A percentile compares a stretch with the other conserved stretches of the same genome.
Conservation (phyloP, 2,888 invertebrate genomes). For the Macaria liturata region DNA sequence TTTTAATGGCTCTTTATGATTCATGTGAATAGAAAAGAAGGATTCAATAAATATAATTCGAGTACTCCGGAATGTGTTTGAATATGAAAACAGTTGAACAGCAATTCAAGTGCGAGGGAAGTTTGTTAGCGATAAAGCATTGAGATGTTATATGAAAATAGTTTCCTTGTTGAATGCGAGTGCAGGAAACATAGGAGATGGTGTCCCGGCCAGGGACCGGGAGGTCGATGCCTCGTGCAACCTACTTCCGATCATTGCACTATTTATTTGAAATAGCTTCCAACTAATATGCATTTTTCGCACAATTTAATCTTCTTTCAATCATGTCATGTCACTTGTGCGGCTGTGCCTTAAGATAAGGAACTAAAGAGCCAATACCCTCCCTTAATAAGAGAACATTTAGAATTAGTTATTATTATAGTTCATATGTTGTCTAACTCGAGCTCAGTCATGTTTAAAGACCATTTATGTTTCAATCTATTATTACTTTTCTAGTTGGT, state of each 20-base stretch:
- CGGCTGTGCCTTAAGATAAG: too few relatives aligned
- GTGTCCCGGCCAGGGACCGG: slow-evolving; percentile 35
- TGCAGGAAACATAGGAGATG: slow-evolving; percentile 37
- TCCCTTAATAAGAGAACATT: too few relatives aligned
- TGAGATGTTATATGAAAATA: slow-evolving; percentile 52
- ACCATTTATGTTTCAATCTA: neutral
- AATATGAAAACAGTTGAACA: slow-evolving; percentile 51
- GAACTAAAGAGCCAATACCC: too few relatives aligned
- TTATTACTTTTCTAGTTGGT: neutral
- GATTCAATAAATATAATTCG: slow-evolving; percentile 38
- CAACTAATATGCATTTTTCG: too few relatives aligned
- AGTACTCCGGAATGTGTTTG: slow-evolving; percentile 39
- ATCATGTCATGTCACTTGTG: too few relatives aligned
- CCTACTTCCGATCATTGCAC: slow-evolving; percentile 20
- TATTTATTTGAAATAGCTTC: too few relatives aligned
- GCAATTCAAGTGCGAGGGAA: slow-evolving; percentile 48
- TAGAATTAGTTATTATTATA: too few relatives aligned
- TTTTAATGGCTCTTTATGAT: slow-evolving; percentile 29
- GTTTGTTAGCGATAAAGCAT: slow-evolving; percentile 46
- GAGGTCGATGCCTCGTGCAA: slow-evolving; percentile 24
- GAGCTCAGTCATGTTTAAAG: too few relatives aligned
- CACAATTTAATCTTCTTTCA: too few relatives aligned
- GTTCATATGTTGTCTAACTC: too few relatives aligned
- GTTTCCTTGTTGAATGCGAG: slow-evolving; percentile 47
- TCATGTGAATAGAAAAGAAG: slow-evolving; percentile 36